These are phyloP conservation scores for Neotoxoptera formosana DNA, from an alignment of 1,140 invertebrate species.

Conservation along the genomic window DNA sequence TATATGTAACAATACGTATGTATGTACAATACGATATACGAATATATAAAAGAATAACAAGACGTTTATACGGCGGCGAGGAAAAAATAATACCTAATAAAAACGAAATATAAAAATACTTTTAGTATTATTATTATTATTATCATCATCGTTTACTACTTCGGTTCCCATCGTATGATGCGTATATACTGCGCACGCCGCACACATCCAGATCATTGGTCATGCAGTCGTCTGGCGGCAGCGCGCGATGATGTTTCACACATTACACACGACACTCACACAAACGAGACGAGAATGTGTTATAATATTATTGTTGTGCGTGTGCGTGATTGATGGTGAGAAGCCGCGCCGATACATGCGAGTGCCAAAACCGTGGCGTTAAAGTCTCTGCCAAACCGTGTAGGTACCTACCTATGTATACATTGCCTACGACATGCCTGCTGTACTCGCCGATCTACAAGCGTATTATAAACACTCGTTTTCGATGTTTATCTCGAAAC, in stretches of 20 bases:
- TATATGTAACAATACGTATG: background rate
- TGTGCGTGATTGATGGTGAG: constrained; percentile 50
- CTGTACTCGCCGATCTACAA: background rate
- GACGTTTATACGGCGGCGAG: background rate
- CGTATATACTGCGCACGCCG: background rate
- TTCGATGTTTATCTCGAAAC: constrained; percentile 1
- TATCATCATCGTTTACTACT: too few species aligned
- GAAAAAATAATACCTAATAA: constrained; percentile 24
- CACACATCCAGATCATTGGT: constrained; percentile 25
- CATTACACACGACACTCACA: constrained; percentile 20
- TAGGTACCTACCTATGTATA: too few species aligned
- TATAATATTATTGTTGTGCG: constrained; percentile 2
- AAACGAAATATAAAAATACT: background rate
- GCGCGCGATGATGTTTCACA: constrained; percentile 11
- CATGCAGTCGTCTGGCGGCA: background rate
- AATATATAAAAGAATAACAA: constrained; percentile 30
- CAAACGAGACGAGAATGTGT: constrained; percentile 55
- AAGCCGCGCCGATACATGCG: background rate
- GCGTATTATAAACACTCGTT: background rate
- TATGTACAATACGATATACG: too few species aligned
- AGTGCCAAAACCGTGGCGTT: constrained; percentile 52
- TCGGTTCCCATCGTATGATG: constrained; percentile 43
- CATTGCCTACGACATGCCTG: background rate
- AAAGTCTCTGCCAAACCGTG: constrained; percentile 54
- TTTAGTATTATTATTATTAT: background rate